phyloP scores from a whole-genome alignment of 1,140 invertebrate genomes.

The Matsumurasca onukii region DNA sequence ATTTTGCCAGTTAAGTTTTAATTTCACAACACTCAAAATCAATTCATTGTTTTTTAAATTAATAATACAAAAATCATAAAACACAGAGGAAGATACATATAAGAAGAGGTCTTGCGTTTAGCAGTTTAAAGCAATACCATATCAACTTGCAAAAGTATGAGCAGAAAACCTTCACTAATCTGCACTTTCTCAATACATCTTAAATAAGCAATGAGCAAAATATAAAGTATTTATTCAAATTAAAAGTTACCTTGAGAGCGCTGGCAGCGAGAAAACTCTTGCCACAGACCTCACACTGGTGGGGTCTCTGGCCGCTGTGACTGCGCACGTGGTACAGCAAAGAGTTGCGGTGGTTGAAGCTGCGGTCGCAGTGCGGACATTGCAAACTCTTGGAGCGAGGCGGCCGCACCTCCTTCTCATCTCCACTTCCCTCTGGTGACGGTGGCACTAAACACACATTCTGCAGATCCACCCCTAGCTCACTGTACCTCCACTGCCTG shows the following conservation, averaged over 20 bases:
- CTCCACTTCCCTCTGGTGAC: background rate
- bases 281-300: slow-evolving; percentile 78
- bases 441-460: slow-evolving; percentile 17
- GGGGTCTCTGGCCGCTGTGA: slow-evolving; percentile 73
- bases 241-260: slow-evolving; percentile 64
- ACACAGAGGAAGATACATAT: too few relatives aligned
- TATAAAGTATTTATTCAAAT: slow-evolving; percentile 17
- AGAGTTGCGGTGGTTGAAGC: slow-evolving; percentile 81
- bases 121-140: too few relatives aligned
- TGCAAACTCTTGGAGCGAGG: slow-evolving; percentile 44
- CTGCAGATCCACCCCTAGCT: slow-evolving; percentile 26
- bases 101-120: too few relatives aligned
- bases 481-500: slow-evolving; percentile 24
- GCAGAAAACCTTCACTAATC: too few relatives aligned
- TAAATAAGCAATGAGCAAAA: background rate
- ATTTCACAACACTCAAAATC: too few relatives aligned
- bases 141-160: too few relatives aligned
- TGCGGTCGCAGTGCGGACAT: slow-evolving; percentile 69
- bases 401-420: slow-evolving; percentile 24
- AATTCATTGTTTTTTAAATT: too few relatives aligned
- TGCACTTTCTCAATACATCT: too few relatives aligned
- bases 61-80: too few relatives aligned
- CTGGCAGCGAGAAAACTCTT: slow-evolving; percentile 78
- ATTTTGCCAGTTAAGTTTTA: too few relatives aligned
- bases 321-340: slow-evolving; percentile 80